phyloP scores from a whole-genome alignment of 2,797 vertebrate genomes.

The Clarias fuscus region DNA sequence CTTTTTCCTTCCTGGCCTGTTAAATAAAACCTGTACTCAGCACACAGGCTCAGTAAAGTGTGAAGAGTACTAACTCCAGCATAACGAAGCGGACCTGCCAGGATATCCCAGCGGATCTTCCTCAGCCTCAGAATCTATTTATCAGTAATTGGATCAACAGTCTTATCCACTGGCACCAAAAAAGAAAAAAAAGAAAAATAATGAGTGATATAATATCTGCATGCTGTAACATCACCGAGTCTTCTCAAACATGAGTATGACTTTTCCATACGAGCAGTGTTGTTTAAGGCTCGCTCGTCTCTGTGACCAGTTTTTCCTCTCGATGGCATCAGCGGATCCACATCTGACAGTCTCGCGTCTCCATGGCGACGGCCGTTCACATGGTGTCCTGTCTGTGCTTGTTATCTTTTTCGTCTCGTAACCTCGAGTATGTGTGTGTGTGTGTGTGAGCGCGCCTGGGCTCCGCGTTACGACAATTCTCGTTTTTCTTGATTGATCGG shows the following conservation, averaged over 20 bases:
- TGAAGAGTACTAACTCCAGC: constrained; percentile 15
- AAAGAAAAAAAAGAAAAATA: neutral
- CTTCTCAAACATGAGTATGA: neutral
- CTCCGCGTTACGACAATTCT: neutral
- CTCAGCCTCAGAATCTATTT: constrained; percentile 40
- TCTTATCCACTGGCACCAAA: constrained; percentile 45
- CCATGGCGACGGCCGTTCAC: constrained; percentile 63
- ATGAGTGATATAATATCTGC: neutral
- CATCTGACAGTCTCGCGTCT: constrained; percentile 62
- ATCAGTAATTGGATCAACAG: constrained; percentile 52
- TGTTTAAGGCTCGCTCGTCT: neutral
- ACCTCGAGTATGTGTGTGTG: neutral
- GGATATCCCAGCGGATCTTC: constrained; percentile 50
- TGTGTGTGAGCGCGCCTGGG: neutral
- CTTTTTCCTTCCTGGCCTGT: neutral
- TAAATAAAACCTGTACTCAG: constrained; percentile 10
- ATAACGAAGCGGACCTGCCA: constrained; percentile 25
- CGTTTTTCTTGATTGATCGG: constrained; percentile 37
- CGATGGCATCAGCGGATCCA: constrained; percentile 56
- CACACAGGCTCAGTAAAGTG: constrained; percentile 24
- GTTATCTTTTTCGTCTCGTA: constrained; percentile 42
- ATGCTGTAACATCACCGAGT: neutral
- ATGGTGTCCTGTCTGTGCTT: constrained; percentile 39
- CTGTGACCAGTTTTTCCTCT: constrained; percentile 58
- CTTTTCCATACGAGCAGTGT: neutral